Evolutionary conservation across 2,797 vertebrate species (phyloP), one percentile per base, ranked within the genome.

Genomic region (Vipera latastei): DNA sequence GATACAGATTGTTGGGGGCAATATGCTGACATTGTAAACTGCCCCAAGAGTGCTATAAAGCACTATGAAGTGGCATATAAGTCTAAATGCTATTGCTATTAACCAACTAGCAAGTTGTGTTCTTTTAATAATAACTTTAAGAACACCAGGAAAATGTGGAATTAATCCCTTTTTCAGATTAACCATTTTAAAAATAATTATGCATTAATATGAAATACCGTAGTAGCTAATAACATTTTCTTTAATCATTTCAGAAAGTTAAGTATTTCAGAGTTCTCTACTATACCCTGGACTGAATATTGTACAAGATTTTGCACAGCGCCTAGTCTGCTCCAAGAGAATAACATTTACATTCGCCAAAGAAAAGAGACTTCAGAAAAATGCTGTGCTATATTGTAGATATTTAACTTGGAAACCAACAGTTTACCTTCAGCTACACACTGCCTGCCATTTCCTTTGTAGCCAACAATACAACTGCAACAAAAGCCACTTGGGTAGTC

Each of bases 371-470:
- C 26, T 59, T 69, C 7, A 73, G 44, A 90, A 59, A 48, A n/a
- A 13, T 57, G 11, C 44, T 59, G 55, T n/a, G n/a, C 61, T 73
- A 56, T 56, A 57, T 93, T 87, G 26, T 86, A 38, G 53, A 59
- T 8, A 32, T n/a, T 22, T 22, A n/a, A 65, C 86, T 92, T 93
- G 92, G 14, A 88, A 93, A 55, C 86, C 73, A 83, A 83, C 38
- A 56, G 87, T 7, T 96, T 97, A 99, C 99, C 99, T 97, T 99
- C 99, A 48, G 99, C 98, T 13, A 99, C 97, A 91, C 99, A 99
- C n/a, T 99, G 98, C 86, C 98, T 98, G 93, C 99, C 99, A 6
- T 99, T 99, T 92, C 99, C 99, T 5, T 99, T 99, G 96, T 98
- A 99, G n/a, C 99, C 99, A 14, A 98, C 97, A 91, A 98, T 98